Percentiles rank a stretch among this genome's conserved stretches.
Conservation (phyloP, 2,797 vertebrate genomes). For the Danio jaintianensis region DNA sequence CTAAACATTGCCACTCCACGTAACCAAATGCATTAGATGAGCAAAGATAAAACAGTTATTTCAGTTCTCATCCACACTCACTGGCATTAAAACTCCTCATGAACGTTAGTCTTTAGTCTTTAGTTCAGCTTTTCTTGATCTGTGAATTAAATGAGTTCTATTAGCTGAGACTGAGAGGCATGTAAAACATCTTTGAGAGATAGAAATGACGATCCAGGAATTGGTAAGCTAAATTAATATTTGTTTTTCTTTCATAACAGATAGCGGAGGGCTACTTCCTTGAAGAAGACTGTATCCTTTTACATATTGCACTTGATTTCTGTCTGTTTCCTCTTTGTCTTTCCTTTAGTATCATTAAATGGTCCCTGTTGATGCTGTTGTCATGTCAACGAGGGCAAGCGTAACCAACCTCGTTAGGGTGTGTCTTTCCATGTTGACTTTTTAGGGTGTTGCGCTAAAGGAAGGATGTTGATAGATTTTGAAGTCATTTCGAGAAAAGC, state of each 20-base stretch:
- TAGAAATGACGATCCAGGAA: background rate
- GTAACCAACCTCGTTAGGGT: conserved; percentile 43
- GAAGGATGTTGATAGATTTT: conserved; percentile 19
- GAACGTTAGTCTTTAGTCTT: conserved; percentile 21
- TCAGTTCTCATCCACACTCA: background rate
- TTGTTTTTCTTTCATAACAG: conserved; percentile 64
- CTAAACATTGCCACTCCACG: background rate
- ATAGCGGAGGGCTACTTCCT: conserved; percentile 77
- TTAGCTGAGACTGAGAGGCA: no score
- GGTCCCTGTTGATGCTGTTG: conserved; percentile 64
- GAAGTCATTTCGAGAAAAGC: background rate
- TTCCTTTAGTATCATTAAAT: conserved; percentile 24
- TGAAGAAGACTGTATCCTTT: conserved; percentile 83
- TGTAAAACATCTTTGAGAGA: no score
- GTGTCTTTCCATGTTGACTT: conserved; percentile 32
- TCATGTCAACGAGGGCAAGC: conserved; percentile 57
- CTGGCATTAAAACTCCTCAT: background rate
- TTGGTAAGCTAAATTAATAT: background rate
- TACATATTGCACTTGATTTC: background rate
- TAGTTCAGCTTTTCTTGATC: background rate
- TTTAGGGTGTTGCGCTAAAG: conserved; percentile 13
- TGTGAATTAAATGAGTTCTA: background rate
- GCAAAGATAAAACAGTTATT: conserved; percentile 7
- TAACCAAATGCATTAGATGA: background rate
- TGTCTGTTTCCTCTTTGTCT: conserved; percentile 30